These are phyloP conservation scores for Australoheros scitulus DNA, from an alignment of 2,113 vertebrate genomes.

Conservation along the genomic window DNA sequence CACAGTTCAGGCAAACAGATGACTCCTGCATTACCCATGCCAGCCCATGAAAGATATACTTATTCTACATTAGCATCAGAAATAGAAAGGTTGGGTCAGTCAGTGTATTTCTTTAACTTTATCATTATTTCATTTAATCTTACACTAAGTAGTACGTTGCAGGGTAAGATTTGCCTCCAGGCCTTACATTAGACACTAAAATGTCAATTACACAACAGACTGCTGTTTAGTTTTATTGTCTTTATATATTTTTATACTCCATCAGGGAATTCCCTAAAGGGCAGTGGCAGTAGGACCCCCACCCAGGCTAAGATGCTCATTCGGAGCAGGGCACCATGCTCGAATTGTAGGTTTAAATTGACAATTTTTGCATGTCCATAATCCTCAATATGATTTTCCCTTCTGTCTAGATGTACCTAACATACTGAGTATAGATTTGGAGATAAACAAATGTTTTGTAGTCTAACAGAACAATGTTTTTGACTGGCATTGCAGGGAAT, in stretches of 20 bases:
- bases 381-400: not conserved
- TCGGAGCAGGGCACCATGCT: slow-evolving; percentile 38
- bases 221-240: not conserved
- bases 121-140: not conserved
- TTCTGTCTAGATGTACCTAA: not conserved
- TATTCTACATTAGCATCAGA: not conserved
- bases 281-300: not conserved
- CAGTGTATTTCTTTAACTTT: no score
- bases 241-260: not conserved
- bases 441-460: slow-evolving; percentile 5
- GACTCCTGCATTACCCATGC: not conserved
- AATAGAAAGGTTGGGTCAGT: fast-evolving
- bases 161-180: not conserved
- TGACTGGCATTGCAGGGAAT: slow-evolving; percentile 14
- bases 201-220: not conserved
- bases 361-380: not conserved
- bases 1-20: not conserved
- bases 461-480: not conserved
- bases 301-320: not conserved
- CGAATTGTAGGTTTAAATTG: not conserved
- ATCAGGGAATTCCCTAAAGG: not conserved
- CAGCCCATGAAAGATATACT: not conserved
- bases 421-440: not conserved
- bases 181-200: not conserved
- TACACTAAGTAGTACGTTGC: not conserved